phyloP scores from a whole-genome alignment of 2,888 invertebrate genomes.

The Chloroclysta siterata region DNA sequence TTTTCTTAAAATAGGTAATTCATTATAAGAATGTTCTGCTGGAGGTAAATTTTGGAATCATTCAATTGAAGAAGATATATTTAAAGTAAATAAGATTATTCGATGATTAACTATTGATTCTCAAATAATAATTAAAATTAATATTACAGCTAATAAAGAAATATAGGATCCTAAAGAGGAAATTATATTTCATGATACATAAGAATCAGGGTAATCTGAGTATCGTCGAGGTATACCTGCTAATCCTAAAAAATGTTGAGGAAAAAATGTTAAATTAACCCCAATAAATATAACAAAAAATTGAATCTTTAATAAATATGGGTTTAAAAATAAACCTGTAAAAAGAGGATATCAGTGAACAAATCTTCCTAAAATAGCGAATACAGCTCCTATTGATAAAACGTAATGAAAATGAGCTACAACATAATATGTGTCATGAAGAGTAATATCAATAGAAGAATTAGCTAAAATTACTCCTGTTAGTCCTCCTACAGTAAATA shows the following conservation, averaged over 20 bases:
- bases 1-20: slow-evolving; percentile 84
- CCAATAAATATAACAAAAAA: slow-evolving; percentile 90
- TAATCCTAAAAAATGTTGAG: slow-evolving; percentile 88
- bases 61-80: slow-evolving; percentile 85
- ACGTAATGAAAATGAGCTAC: slow-evolving; percentile 94
- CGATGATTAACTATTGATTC: slow-evolving; percentile 84
- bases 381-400: slow-evolving; percentile 91
- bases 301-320: slow-evolving; percentile 87
- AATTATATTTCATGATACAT: slow-evolving; percentile 87
- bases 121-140: slow-evolving; percentile 86
- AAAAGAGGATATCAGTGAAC: slow-evolving; percentile 89
- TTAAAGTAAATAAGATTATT: slow-evolving; percentile 76
- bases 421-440: slow-evolving; percentile 94
- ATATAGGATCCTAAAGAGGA: slow-evolving; percentile 88
- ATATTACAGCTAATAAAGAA: slow-evolving; percentile 84
- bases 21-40: slow-evolving; percentile 85
- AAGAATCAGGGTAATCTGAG: slow-evolving; percentile 89
- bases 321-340: slow-evolving; percentile 86
- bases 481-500: slow-evolving; percentile 91
- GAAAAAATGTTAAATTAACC: slow-evolving; percentile 93
- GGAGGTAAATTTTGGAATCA: slow-evolving; percentile 85
- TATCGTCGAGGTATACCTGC: slow-evolving; percentile 89
- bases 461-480: slow-evolving; percentile 89
- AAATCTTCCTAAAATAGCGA: slow-evolving; percentile 90
- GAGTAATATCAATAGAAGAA: slow-evolving; percentile 90